Evolutionary conservation across 2,113 vertebrate genomes (phyloP).

Genomic region (Phylloscopus trochiloides): DNA sequence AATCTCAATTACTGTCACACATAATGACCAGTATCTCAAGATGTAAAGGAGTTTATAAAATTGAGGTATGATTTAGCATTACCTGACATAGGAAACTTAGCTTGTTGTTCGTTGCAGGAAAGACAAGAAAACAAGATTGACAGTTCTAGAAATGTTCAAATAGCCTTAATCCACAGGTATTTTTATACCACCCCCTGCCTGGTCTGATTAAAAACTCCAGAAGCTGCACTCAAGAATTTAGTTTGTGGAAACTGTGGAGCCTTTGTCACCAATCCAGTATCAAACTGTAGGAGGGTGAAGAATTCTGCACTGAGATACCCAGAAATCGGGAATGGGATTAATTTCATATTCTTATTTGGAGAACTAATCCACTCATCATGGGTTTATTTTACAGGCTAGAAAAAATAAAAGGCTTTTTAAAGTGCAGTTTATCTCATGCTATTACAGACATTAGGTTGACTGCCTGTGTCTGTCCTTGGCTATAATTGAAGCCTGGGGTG

Average conservation of each 20-base stretch:
- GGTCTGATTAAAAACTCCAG: not conserved
- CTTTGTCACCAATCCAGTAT: not conserved
- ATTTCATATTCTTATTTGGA: not conserved
- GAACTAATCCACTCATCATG: not conserved
- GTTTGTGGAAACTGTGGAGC: not conserved
- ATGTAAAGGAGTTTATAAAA: not conserved
- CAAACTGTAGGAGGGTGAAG: not conserved
- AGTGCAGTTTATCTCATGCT: conserved; percentile 16
- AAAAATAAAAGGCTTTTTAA: conserved; percentile 3
- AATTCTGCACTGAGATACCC: not conserved
- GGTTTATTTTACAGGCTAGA: conserved; percentile 16
- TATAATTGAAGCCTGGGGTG: conserved; percentile 16
- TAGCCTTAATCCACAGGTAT: not conserved
- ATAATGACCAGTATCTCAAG: not conserved
- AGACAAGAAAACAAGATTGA: not conserved
- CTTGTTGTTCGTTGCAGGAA: not conserved
- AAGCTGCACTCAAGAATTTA: not conserved
- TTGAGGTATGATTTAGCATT: not conserved
- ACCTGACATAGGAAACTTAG: not conserved
- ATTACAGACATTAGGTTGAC: conserved; percentile 5
- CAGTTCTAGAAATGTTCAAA: not conserved
- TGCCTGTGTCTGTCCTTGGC: not conserved
- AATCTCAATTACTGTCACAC: not conserved
- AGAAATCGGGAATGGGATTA: not conserved
- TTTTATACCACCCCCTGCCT: not conserved